Evolutionary conservation across 1,140 invertebrate genomes (phyloP).

Genomic region (Muscidifurax raptorellus): DNA sequence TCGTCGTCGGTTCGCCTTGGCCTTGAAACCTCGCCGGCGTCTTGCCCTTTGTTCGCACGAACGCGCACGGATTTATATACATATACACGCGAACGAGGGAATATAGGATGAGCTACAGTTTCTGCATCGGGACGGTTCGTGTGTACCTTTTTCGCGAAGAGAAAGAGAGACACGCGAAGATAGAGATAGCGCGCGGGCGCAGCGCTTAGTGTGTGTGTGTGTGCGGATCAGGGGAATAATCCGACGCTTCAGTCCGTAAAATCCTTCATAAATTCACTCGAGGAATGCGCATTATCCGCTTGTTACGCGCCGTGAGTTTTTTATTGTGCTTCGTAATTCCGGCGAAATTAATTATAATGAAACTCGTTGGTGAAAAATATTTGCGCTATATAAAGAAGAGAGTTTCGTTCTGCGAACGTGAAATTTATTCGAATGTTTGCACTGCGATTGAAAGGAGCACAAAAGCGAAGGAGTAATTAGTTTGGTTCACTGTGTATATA

Average conservation of each 20-base stretch:
- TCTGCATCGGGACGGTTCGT: background rate
- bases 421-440: too few species aligned
- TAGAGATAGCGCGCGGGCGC: background rate
- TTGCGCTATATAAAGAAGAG: too few species aligned
- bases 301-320: background rate
- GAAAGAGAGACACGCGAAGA: background rate
- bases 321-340: background rate
- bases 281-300: background rate
- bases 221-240: conserved; percentile 8
- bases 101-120: background rate
- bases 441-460: too few species aligned
- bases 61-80: conserved; percentile 27
- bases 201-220: background rate
- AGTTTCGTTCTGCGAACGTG: too few species aligned
- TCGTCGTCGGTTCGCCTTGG: conserved; percentile 56
- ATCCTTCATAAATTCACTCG: conserved; percentile 10
- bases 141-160: background rate
- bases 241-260: background rate
- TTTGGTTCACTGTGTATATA: too few species aligned
- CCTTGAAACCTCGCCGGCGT: conserved; percentile 53
- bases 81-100: background rate
- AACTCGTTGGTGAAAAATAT: background rate
- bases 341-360: background rate
- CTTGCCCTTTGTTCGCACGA: conserved; percentile 45
- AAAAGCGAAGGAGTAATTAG: too few species aligned